A percentile compares a stretch with the other conserved stretches of the same genome.
Evolutionary conservation across 2,113 vertebrate species (phyloP).

Genomic region (Phyllopteryx taeniolatus): DNA sequence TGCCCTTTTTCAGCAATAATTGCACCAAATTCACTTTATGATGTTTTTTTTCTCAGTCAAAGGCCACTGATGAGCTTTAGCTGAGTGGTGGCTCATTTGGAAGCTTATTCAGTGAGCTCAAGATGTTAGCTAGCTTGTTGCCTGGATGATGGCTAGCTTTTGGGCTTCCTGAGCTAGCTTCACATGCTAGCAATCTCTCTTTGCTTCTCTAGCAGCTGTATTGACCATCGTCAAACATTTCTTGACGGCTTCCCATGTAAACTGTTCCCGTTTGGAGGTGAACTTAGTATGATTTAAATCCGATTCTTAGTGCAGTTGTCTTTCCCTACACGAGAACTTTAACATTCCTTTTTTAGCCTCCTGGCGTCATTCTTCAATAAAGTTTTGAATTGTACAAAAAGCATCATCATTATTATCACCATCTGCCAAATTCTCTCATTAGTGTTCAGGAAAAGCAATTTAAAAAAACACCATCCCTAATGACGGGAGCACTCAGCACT

Average conservation of each 20-base stretch:
- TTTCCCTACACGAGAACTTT: neutral
- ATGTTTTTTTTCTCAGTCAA: too few species aligned
- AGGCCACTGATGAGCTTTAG: too few species aligned
- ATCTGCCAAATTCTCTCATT: constrained; percentile 13
- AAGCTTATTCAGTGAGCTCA: neutral
- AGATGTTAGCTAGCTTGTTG: neutral
- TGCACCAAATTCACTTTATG: too few species aligned
- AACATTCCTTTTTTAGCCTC: constrained; percentile 3
- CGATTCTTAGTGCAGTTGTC: neutral
- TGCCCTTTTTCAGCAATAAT: neutral
- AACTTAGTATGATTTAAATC: too few species aligned
- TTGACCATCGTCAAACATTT: too few species aligned
- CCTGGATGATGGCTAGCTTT: neutral
- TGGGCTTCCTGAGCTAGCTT: neutral
- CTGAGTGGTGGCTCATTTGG: too few species aligned
- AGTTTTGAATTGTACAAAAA: neutral
- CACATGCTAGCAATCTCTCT: neutral
- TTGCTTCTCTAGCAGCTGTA: too few species aligned
- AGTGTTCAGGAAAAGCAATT: neutral
- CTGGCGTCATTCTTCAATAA: neutral
- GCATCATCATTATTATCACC: neutral
- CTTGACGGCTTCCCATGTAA: too few species aligned
- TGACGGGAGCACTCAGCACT: constrained; percentile 3
- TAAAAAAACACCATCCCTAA: neutral
- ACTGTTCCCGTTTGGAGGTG: too few species aligned